Percentiles rank a stretch among this genome's conserved stretches.
Evolutionary conservation across 1,140 invertebrate species (phyloP).

Genomic region (Globodera ellingtonae): DNA sequence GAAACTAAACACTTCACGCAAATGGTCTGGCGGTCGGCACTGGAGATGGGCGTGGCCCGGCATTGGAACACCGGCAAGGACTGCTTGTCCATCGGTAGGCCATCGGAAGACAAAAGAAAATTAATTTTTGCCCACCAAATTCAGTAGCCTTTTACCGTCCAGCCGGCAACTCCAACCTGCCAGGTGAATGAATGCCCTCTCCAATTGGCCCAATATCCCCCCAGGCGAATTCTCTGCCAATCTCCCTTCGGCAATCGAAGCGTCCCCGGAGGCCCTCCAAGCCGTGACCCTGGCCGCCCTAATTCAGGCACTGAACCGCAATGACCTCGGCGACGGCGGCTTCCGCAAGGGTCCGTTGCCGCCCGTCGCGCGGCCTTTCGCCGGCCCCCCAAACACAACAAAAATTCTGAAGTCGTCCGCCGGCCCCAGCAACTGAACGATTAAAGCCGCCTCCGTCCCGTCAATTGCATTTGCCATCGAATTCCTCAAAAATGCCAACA

Average conservation of each 20-base stretch:
- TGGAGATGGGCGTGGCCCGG: slow-evolving; percentile 77
- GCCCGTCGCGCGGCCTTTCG: neutral
- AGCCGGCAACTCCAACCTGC: slow-evolving; percentile 59
- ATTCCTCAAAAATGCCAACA: too few species aligned
- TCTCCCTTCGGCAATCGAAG: slow-evolving; percentile 47
- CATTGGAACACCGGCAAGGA: slow-evolving; percentile 63
- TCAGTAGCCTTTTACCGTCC: slow-evolving; percentile 63
- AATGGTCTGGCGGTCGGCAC: slow-evolving; percentile 80
- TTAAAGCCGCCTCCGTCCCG: neutral
- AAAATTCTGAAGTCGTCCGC: slow-evolving; percentile 26
- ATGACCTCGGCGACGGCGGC: slow-evolving; percentile 34
- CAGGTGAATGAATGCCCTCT: slow-evolving; percentile 37
- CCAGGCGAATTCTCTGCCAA: slow-evolving; percentile 62
- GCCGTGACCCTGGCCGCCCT: slow-evolving; percentile 42
- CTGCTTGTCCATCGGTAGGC: slow-evolving; percentile 53
- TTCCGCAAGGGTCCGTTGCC: slow-evolving; percentile 27
- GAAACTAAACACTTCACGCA: slow-evolving; percentile 78
- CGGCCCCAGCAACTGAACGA: neutral
- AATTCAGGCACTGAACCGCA: slow-evolving; percentile 47
- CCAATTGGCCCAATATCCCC: slow-evolving; percentile 13
- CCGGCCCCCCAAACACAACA: slow-evolving; percentile 14
- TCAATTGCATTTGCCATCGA: too few species aligned
- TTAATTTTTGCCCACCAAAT: neutral
- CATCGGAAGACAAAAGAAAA: neutral
- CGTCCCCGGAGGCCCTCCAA: slow-evolving; percentile 44